Evolutionary conservation across 1,140 invertebrate genomes (phyloP), one percentile per base, ranked within the genome.

Genomic region (Drosophila navojoa): DNA sequence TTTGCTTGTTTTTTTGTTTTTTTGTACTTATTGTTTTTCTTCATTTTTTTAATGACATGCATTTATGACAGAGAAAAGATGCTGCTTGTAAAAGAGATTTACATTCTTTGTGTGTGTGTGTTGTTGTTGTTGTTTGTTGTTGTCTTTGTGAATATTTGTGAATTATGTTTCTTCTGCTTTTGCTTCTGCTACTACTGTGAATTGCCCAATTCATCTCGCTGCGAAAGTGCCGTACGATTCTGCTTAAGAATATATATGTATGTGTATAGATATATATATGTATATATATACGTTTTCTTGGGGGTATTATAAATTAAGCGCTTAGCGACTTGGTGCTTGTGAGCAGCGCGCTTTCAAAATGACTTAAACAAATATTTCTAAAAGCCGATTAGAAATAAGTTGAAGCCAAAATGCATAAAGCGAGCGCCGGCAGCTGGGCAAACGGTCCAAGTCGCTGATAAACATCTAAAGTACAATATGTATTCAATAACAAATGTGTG

Each of bases 11-110:
- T 62, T 79, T 25, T 61, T 27, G 71, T 57, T 84, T 80, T 81
- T 89, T 74, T 91, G 71, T 81, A 55, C 64, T 69, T 75, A 44
- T 76, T 77, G 71, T 64, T 91, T 91, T 91, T 91, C 70, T 85
- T 91, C 90, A 87, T 87, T 84, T 85, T 84, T 85, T 75, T 81
- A 91, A 91, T 91, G 90, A 91, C 90, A 91, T 91, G 90, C 90
- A 81, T 90, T 76, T 81, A 80, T 91, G 85, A 91, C 85, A 91
- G 79, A 89, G 79, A 81, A 53, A 57, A 67, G 66, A 64, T 50
- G 70, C 62, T 79, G 77, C 72, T 55, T 81, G 68, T 87, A 86
- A 29, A 29, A 61, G 71, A 78, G 86, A 77, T 87, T 87, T 79
- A 89, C 82, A 87, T 87, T 87, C 79, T 77, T 86, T 82, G 55